Base-by-base conservation (phyloP, 2,113 vertebrate species). In the Glaucomys volans region DNA sequence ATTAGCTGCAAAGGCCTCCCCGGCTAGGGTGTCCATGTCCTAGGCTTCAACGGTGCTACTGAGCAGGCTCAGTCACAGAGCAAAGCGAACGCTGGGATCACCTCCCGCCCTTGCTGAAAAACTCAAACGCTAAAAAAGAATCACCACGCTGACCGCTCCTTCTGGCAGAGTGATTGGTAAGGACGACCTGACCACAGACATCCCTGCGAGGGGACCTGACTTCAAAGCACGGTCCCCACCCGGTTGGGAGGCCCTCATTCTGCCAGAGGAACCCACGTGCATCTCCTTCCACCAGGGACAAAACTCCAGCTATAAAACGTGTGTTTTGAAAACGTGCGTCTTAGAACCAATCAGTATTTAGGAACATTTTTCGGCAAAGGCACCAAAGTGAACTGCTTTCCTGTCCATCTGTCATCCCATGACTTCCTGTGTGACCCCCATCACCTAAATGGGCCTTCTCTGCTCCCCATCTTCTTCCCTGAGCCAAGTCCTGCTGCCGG, bases 1-100 rank as follows among this genome's bases (percentile, higher is more conserved):
- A 92, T 67, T 80, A 35, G n/a, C 76, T 92, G 32, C 81, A 96
- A 96, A 95, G 76, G 20, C 32, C 82, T 90, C 83, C 76, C 4
- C 77, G 50, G 91, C 64, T 35, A 22, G 84, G 37, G 77, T 54
- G 69, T 74, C 57, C 79, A 80, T 16, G 28, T 79, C 87, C 83
- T 90, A 87, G 86, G 86, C 82, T 76, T 95, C 85, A 52, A 92
- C 18, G 11, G 47, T 35, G 11, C 17, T 22, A 67, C 44, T 74
- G 71, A 54, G 24, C 16, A n/a, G 71, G 35, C 57, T 89, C 75
- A 54, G 42, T 28, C 90, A 77, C 2, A 69, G 22, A 80, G 40
- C 18, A 89, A 90, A 91, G 57, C 17, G 82, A 44, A 86, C 32
- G 2, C n/a, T 40, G 22, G 69, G 52, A 50, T 22, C 66, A 62